A percentile compares a stretch with the other conserved stretches of the same genome.
Conservation (phyloP, 2,113 vertebrate species). For the Psettodes erumei region DNA sequence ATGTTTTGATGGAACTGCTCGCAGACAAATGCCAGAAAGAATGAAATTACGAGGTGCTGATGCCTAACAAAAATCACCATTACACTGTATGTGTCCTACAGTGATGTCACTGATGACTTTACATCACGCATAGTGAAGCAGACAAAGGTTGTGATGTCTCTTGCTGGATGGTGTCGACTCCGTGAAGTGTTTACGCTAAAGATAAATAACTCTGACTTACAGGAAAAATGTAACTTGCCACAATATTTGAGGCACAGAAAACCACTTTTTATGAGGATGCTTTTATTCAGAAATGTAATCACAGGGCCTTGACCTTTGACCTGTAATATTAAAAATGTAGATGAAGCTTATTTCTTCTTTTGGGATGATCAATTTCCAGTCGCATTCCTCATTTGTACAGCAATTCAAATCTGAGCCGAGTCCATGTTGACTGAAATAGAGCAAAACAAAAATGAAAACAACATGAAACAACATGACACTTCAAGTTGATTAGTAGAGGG, state of each 20-base stretch:
- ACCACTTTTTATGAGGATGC: not conserved
- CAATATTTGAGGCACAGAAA: not conserved
- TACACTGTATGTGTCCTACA: slow-evolving; percentile 24
- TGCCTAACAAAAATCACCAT: slow-evolving; percentile 12
- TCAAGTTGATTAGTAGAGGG: too few species aligned
- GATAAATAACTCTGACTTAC: not conserved
- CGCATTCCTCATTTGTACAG: too few species aligned
- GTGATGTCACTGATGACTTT: slow-evolving; percentile 53
- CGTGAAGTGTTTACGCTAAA: not conserved
- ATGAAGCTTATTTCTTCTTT: not conserved
- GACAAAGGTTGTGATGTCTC: slow-evolving; percentile 23
- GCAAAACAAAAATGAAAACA: too few species aligned
- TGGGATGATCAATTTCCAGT: too few species aligned
- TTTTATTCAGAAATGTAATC: not conserved
- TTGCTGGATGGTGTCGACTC: slow-evolving; percentile 1
- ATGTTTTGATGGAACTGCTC: slow-evolving; percentile 1
- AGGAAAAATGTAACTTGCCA: too few species aligned
- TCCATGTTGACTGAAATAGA: too few species aligned
- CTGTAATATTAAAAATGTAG: not conserved
- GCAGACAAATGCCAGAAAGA: slow-evolving; percentile 18
- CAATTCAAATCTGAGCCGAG: too few species aligned
- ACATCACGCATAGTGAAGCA: slow-evolving; percentile 19
- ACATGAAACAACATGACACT: too few species aligned
- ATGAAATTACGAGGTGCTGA: slow-evolving; percentile 26
- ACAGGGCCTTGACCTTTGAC: not conserved